Evolutionary conservation across 1,140 invertebrate species (phyloP).

Genomic region (Pogonognathellus flavescens): DNA sequence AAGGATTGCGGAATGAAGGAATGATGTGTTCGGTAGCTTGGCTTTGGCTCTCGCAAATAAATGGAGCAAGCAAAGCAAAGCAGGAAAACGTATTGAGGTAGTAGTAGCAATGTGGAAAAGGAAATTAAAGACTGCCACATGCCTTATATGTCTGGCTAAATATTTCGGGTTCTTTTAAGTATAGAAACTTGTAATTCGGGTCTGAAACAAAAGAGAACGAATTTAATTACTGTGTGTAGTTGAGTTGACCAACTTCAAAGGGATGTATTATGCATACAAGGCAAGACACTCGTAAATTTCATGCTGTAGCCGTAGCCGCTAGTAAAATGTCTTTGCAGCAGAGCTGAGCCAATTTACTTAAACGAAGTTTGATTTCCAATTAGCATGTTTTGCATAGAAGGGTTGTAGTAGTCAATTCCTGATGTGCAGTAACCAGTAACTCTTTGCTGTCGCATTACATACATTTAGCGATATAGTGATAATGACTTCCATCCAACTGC

Average conservation of each 20-base stretch:
- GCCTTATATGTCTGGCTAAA: neutral
- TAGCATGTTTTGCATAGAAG: neutral
- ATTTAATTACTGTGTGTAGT: slow-evolving; percentile 45
- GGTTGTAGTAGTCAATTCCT: neutral
- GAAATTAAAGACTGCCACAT: slow-evolving; percentile 45
- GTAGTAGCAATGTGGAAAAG: neutral
- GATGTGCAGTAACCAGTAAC: neutral
- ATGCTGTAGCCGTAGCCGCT: slow-evolving; percentile 9
- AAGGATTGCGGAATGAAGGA: no score
- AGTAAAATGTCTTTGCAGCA: neutral
- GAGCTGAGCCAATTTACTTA: slow-evolving; percentile 13
- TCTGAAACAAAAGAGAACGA: neutral
- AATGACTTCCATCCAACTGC: neutral
- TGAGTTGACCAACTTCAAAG: slow-evolving; percentile 44
- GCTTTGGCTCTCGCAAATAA: neutral
- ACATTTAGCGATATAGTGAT: neutral
- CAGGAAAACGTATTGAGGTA: slow-evolving; percentile 1
- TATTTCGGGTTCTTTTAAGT: neutral
- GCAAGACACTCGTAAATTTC: neutral
- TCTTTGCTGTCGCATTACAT: neutral
- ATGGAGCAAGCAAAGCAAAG: neutral
- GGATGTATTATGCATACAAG: neutral
- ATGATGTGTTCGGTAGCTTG: no score
- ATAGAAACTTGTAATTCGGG: slow-evolving; percentile 1
- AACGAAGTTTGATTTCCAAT: slow-evolving; percentile 38